phyloP scores from a whole-genome alignment of 2,113 vertebrate genomes.

The Henicopernis longicauda region DNA sequence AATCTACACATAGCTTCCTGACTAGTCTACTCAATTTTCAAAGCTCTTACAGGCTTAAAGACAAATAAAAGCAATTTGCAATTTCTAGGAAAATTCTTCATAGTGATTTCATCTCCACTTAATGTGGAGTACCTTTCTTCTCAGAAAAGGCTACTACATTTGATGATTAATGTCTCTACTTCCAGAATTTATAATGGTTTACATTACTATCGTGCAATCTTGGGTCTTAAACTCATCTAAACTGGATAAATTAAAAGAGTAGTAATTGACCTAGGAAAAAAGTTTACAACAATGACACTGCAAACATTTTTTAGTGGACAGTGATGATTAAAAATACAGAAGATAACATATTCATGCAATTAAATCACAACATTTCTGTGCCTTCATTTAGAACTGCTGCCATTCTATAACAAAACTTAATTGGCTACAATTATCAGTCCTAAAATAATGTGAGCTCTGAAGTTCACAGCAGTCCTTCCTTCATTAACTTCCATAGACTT shows the following conservation, averaged over 20 bases:
- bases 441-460: neutral
- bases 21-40: neutral
- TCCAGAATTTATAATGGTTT: neutral
- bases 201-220: neutral
- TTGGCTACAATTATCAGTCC: neutral
- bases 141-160: neutral
- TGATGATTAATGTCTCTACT: neutral
- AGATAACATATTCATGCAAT: neutral
- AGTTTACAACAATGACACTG: neutral
- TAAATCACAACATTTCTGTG: neutral
- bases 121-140: neutral
- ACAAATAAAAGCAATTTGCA: neutral
- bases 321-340: neutral
- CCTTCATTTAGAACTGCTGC: neutral
- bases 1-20: neutral
- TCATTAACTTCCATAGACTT: neutral
- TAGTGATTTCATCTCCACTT: neutral
- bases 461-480: neutral
- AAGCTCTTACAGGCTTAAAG: neutral
- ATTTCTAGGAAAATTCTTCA: neutral
- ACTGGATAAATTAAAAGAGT: neutral
- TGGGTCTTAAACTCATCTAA: neutral
- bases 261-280: neutral
- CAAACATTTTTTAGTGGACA: neutral
- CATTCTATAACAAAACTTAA: neutral